Evolutionary conservation across 2,113 vertebrate species (phyloP).

Genomic region (Capra hircus): DNA sequence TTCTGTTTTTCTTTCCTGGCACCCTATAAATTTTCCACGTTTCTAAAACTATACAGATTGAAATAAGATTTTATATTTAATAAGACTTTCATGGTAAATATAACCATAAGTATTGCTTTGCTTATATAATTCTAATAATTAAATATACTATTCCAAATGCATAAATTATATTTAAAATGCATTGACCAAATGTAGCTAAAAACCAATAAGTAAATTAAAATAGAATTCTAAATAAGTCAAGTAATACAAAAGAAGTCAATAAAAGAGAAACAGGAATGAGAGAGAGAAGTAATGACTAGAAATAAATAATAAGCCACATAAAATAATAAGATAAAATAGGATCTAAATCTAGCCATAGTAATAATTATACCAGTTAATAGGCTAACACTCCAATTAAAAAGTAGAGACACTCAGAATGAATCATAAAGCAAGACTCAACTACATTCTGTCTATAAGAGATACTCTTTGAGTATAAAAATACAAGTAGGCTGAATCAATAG

Average conservation of each 20-base stretch:
- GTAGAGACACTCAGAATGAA: background rate
- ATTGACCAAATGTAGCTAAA: background rate
- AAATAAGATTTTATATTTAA: slow-evolving; percentile 14
- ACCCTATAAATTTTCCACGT: background rate
- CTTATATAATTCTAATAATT: background rate
- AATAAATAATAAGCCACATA: background rate
- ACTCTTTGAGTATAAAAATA: background rate
- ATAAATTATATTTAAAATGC: background rate
- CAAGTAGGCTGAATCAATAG: background rate
- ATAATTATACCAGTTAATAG: background rate
- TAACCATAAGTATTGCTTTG: background rate
- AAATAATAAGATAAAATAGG: background rate
- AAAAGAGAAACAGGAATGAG: background rate
- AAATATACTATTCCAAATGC: background rate
- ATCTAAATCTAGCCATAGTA: background rate
- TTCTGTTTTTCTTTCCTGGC: slow-evolving; percentile 36
- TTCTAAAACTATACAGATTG: slow-evolving; percentile 10
- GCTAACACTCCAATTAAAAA: background rate
- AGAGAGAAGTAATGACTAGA: background rate
- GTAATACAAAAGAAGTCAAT: background rate
- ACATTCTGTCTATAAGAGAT: background rate
- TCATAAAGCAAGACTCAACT: background rate
- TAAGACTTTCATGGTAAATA: background rate
- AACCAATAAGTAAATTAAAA: background rate
- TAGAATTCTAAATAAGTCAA: background rate